Conservation (phyloP, 2,888 invertebrate species). For the Carterocephalus palaemon region DNA sequence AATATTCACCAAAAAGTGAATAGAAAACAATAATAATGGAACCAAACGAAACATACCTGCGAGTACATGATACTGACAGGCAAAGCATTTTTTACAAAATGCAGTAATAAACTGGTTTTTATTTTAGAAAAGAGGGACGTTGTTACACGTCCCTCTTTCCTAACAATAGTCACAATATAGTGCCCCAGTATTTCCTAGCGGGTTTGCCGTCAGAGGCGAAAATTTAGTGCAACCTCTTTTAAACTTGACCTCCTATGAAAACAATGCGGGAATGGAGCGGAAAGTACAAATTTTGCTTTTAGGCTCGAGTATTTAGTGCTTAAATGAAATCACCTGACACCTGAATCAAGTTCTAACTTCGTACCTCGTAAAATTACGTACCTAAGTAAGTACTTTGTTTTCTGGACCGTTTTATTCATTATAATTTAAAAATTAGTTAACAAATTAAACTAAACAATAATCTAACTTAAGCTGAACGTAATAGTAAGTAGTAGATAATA, state of each 20-base stretch:
- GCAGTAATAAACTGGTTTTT: too few relatives aligned
- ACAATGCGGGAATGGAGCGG: conserved; percentile 38
- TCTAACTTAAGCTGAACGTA: too few relatives aligned
- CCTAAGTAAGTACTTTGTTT: conserved; percentile 11
- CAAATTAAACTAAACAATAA: too few relatives aligned
- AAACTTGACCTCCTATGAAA: conserved; percentile 59
- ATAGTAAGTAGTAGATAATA: too few relatives aligned
- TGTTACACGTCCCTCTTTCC: conserved; percentile 43
- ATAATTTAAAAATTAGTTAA: too few relatives aligned
- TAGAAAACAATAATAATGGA: too few relatives aligned
- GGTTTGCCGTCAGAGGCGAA: conserved; percentile 58
- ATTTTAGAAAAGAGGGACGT: too few relatives aligned
- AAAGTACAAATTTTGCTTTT: conserved; percentile 15
- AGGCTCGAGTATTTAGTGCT: conserved; percentile 6
- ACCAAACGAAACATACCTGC: background rate
- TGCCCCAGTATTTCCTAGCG: conserved; percentile 52
- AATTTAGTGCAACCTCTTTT: conserved; percentile 67
- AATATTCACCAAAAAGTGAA: too few relatives aligned
- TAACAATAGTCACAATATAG: conserved; percentile 53
- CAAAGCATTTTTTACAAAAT: conserved; percentile 16
- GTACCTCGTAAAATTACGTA: too few relatives aligned
- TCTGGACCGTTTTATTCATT: background rate
- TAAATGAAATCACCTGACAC: too few relatives aligned
- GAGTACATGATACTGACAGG: too few relatives aligned
- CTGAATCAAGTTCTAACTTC: too few relatives aligned